Conservation (phyloP, 2,888 invertebrate species). For the Andricus quercusramuli region DNA sequence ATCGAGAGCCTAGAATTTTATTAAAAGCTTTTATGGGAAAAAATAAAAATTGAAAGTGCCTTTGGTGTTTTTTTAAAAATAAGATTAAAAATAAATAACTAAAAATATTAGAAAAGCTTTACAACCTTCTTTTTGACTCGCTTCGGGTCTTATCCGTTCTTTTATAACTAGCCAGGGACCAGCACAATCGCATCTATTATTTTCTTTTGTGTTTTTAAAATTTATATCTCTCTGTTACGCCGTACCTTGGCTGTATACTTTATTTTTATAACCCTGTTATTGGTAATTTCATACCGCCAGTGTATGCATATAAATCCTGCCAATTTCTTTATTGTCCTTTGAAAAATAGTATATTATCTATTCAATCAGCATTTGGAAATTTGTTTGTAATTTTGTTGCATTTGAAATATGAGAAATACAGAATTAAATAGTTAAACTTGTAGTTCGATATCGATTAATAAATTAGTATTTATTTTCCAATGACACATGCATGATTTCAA, state of each 20-base stretch:
- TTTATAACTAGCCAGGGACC: constrained; percentile 29
- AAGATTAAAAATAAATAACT: neutral
- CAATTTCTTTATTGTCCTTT: neutral
- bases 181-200: constrained; percentile 27
- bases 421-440: too few species aligned
- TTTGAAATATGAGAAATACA: too few species aligned
- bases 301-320: constrained; percentile 8
- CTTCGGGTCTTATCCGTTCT: constrained; percentile 13
- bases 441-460: too few species aligned
- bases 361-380: too few species aligned
- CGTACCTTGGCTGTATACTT: constrained; percentile 5
- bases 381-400: too few species aligned
- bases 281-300: neutral
- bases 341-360: neutral
- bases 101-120: neutral
- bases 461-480: too few species aligned
- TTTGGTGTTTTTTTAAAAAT: neutral
- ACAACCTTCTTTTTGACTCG: neutral
- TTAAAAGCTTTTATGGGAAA: neutral
- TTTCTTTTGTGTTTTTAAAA: constrained; percentile 23
- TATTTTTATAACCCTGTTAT: constrained; percentile 37
- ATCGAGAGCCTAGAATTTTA: neutral
- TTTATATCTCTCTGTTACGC: constrained; percentile 25
- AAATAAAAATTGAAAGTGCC: neutral
- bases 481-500: too few species aligned